Base-by-base conservation (phyloP, 2,888 invertebrate genomes). In the Tridacna gigas region DNA sequence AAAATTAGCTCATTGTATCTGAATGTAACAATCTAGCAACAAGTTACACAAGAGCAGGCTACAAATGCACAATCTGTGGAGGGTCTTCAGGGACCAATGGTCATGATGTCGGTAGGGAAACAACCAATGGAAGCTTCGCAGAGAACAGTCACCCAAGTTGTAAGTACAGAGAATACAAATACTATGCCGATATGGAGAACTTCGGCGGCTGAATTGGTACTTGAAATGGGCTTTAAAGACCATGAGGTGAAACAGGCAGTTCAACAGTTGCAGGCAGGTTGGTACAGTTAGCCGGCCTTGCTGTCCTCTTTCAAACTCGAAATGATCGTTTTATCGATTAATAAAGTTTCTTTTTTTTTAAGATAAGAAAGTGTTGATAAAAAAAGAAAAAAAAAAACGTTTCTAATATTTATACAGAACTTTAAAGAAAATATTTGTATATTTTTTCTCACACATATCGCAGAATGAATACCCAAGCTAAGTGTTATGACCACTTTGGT, bases 151-250 rank as follows among this genome's bases (percentile, higher is more conserved):
- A n/a, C 2, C 12, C 22, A 25, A 20, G n/a, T 4, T 65, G 28
- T 9, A 11, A 65, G 2, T 11, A 65, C 26, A 65, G 65, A 65
- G 5, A 65, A 65, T 0, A 18, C 56, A 56, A 56, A 18, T 20
- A 56, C 20, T 5, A 56, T 5, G 56, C 47, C 20, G 28, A 26
- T 15, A 26, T 67, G 67, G 67, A 28, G 37, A 45, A 20, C 45
- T 47, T 13, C 20, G 18, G 47, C 20, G 45, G 69, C 47, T 11
- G 47, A 45, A 22, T n/a, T 11, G 9, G 69, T 69, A 1, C 69
- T 69, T 28, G 47, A 69, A n/a, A 69, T 69, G 69, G 69, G 69
- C 0, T 69, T 69, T 69, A 13, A 47, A n/a, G 47, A 45, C 20
- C n/a, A 25, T 9, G 69, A 69, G 2, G 69, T 69, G 15, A 22